phyloP scores from a whole-genome alignment of 2,113 vertebrate genomes.

The Dascyllus trimaculatus region DNA sequence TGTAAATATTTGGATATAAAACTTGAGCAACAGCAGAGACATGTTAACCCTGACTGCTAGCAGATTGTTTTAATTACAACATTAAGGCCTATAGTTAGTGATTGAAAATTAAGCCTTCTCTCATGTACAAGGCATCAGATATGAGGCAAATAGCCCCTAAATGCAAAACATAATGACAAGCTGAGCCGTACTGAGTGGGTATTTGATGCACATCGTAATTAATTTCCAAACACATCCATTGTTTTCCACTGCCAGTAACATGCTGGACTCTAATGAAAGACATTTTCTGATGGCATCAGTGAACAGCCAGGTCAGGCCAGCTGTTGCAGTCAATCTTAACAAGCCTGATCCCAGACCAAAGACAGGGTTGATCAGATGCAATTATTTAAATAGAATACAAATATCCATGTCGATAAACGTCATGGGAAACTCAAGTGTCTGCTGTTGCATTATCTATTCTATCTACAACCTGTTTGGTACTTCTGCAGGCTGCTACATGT shows the following conservation, averaged over 20 bases:
- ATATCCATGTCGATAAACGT: neutral
- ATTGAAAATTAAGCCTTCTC: too few species aligned
- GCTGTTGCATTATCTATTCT: too few species aligned
- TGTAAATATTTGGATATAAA: too few species aligned
- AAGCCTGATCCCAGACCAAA: neutral
- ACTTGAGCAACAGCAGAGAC: too few species aligned
- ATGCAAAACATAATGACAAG: neutral
- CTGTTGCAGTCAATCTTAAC: constrained; percentile 11
- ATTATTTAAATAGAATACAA: too few species aligned
- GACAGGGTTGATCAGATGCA: too few species aligned
- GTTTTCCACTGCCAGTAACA: constrained; percentile 15
- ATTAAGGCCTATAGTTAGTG: too few species aligned
- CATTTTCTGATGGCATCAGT: constrained; percentile 3
- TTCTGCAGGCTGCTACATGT: too few species aligned
- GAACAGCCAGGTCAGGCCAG: neutral
- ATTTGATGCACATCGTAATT: neutral
- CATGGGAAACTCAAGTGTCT: too few species aligned
- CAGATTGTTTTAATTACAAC: too few species aligned
- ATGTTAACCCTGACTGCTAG: too few species aligned
- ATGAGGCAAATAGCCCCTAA: neutral
- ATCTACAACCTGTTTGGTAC: too few species aligned
- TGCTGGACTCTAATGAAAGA: constrained; percentile 4
- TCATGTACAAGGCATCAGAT: neutral
- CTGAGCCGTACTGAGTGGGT: constrained; percentile 15
- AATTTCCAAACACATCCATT: neutral